Evolutionary conservation across 1,140 invertebrate genomes (phyloP).

Genomic region (Euura saliciscinereae): DNA sequence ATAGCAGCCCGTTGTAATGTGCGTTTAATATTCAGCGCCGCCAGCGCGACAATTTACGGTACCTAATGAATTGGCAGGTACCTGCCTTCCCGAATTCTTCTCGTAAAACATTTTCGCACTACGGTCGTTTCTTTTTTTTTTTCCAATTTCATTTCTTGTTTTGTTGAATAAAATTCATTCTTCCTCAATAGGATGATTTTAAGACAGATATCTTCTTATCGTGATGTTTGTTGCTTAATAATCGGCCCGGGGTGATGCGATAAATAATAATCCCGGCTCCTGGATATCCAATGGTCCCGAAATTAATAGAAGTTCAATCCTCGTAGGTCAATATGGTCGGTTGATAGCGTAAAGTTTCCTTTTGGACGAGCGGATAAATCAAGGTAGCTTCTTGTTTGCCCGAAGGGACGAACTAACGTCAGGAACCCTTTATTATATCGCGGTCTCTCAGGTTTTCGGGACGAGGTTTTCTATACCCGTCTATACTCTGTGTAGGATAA

Average conservation of each 20-base stretch:
- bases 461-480: background rate
- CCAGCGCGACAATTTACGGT: conserved; percentile 57
- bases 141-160: conserved; percentile 8
- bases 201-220: no score
- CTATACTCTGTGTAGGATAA: background rate
- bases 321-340: conserved; percentile 29
- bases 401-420: conserved; percentile 33
- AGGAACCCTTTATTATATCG: conserved; percentile 11
- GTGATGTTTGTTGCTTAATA: no score
- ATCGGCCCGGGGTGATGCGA: no score
- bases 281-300: no score
- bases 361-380: conserved; percentile 55
- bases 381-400: conserved; percentile 59
- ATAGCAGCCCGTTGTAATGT: conserved; percentile 51
- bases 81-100: background rate
- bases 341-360: conserved; percentile 10
- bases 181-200: no score
- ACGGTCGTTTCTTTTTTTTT: background rate
- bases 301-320: background rate
- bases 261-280: no score
- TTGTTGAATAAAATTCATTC: background rate
- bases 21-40: conserved; percentile 58
- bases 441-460: background rate
- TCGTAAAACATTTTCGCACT: conserved; percentile 22
- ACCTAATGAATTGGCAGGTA: conserved; percentile 57